Conservation (phyloP, 2,888 invertebrate genomes). For the Exephanes ischioxanthus region DNA sequence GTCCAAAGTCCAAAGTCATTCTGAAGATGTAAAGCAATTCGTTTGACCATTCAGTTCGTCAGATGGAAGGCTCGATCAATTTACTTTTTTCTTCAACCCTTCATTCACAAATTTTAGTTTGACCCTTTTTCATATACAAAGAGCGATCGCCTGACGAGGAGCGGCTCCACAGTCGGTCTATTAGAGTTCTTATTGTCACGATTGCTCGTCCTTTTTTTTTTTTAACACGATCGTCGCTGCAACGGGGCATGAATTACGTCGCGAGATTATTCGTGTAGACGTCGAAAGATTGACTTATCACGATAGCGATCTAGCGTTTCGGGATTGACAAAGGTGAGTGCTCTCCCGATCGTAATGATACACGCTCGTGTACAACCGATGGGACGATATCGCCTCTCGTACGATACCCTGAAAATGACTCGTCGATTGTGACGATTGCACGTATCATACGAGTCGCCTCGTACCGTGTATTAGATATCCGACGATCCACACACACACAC, state of each 20-base stretch:
- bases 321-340: constrained; percentile 19
- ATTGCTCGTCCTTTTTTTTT: background rate
- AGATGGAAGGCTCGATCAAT: background rate
- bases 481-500: background rate
- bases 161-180: background rate
- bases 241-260: background rate
- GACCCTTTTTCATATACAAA: background rate
- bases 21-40: no score
- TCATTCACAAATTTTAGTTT: background rate
- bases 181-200: background rate
- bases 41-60: no score
- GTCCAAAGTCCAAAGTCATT: no score
- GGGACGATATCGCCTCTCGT: constrained; percentile 23
- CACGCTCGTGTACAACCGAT: background rate
- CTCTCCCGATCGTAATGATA: constrained; percentile 19
- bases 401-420: constrained; percentile 44
- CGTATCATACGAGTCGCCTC: constrained; percentile 13
- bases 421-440: constrained; percentile 35
- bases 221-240: constrained; percentile 1
- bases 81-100: background rate
- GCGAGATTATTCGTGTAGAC: constrained; percentile 29
- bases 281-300: constrained; percentile 26
- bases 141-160: background rate
- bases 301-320: constrained; percentile 27
- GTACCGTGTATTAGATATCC: background rate